Base-by-base conservation (phyloP, 2,888 invertebrate genomes). In the Branchellion lobata region DNA sequence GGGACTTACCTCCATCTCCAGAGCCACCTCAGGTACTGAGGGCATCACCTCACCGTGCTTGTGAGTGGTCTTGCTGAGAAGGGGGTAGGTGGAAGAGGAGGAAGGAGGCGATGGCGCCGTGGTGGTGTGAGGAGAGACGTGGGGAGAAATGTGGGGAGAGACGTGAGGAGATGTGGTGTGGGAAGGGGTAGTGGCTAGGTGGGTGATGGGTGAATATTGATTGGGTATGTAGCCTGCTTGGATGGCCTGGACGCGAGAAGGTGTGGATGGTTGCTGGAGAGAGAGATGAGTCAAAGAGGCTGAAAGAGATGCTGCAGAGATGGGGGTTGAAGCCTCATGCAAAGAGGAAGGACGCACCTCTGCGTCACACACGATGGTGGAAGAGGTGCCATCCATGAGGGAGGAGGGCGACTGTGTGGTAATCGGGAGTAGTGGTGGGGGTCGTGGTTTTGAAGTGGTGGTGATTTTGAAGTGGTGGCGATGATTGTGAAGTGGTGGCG, bases 11-110 rank as follows among this genome's bases (percentile, higher is more conserved):
- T 75, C 75, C 75, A 75, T 75, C 47, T 75, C 75, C 29, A 53
- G 57, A 3, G 75, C 47, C 51, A 53, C 75, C 33, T 75, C 75
- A 2, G 75, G 75, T 3, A 75, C 31, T 27, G 29, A 21, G 21
- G 75, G 75, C 75, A 75, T 75, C 47, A 75, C 14, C 53, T 75
- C 75, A 27, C 75, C 27, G 75, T 75, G 53, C 29, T 51, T 51
- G n/a, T 27, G 27, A 2, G 47, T 0, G 5, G 29, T 53, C 57
- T 53, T 18, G 29, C 53, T 27, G n/a, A n/a, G n/a, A n/a, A n/a
- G n/a, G n/a, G n/a, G n/a, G n/a, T n/a, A n/a, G n/a, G n/a, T n/a
- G n/a, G 75, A 40, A 0, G 31, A 31, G 24, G 75, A n/a, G 27
- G 75, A n/a, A 14, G 36, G 34, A 18, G 47, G 73, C n/a, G 73